Base-by-base conservation (phyloP, 1,140 invertebrate genomes). In the Drosophila tani region DNA sequence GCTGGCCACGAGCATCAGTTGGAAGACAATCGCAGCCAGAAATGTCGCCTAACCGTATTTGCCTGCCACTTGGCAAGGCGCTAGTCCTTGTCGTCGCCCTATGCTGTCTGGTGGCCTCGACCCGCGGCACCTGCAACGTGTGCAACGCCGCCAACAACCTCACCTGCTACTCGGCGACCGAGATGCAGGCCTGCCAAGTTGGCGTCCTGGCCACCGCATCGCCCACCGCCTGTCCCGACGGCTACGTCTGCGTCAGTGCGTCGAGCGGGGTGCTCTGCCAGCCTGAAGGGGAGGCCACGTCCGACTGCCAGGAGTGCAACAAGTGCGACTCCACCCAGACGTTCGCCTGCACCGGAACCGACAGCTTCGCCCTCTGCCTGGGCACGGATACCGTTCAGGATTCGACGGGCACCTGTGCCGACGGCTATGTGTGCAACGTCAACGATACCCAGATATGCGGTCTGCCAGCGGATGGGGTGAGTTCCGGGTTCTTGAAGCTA, bases 341-440 rank as follows among this genome's bases (percentile, higher is more conserved):
- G 0, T 92, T 92, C 40, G 91, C 91, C 60, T 92, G 91, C 70
- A 92, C 91, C 5, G 77, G 81, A 9, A 63, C 74, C 17, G 64
- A 49, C 19, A 87, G 65, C 43, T 92, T 87, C 51, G 80, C 88
- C 1, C 69, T 92, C 27, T 92, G 91, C 50, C 63, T 87, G 50
- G 88, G 88, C 50, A 84, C 78, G 19, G 35, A 21, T 9, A 57
- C 55, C 27, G 69, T 73, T 2, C 76, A 76, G 9, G 40, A 67
- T 19, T 80, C 79, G 3, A 11, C 6, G 5, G 91, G 82, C 45
- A 79, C 45, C 43, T 92, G 91, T 76, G 66, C 59, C 27, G 7
- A 58, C 2, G 75, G 71, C 38, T 83, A 81, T 49, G 82, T 92
- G 24, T 92, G 91, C 67, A 92, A 81, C 50, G 55, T 60, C 6